Base-by-base conservation (phyloP, 2,113 vertebrate species). In the human region DNA sequence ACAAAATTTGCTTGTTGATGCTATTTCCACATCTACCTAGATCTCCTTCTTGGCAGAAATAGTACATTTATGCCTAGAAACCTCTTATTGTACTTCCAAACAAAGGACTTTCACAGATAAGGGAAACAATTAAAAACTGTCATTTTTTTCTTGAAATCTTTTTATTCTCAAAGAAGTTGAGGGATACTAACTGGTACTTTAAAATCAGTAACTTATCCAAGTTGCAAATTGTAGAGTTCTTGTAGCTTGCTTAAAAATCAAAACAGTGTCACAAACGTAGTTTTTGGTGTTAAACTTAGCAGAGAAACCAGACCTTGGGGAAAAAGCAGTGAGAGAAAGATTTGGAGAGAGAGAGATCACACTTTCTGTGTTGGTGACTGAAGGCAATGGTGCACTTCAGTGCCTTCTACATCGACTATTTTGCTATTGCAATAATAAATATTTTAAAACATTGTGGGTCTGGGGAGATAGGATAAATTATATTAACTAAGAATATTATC, bases 241-340 rank as follows among this genome's bases (percentile, higher is more conserved):
- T 89, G 16, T 45, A 80, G 72, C 38, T 96, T 85, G 30, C 25
- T 94, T 89, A 94, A 95, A 84, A 94, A 64, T 73, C 38, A 87
- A 91, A 92, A 68, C 13, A 38, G 30, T 80, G 12, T 45, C 79
- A 79, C 14, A 68, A 43, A 93, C 30, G 43, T 12, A 22, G 5
- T 50, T 70, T 92, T 84, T 84, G 80, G 14, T 82, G 45, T 84
- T 8, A 91, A 78, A 75, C 6, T 59, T 93, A 66, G 38, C 20
- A 84, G 45, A 38, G 89, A 25, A 75, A 40, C 1, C 18, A 94
- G 73, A 90, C 8, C 17, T 83, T 35, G 23, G 23, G 22, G 82
- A 35, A 70, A 96, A 45, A 84, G 3, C 22, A 64, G 40, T 18
- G 20, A 48, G 14, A 90, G 52, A 87, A 57, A 40, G 10, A 55